phyloP scores from a whole-genome alignment of 2,888 invertebrate genomes.

The Drosophila maculinotata region DNA sequence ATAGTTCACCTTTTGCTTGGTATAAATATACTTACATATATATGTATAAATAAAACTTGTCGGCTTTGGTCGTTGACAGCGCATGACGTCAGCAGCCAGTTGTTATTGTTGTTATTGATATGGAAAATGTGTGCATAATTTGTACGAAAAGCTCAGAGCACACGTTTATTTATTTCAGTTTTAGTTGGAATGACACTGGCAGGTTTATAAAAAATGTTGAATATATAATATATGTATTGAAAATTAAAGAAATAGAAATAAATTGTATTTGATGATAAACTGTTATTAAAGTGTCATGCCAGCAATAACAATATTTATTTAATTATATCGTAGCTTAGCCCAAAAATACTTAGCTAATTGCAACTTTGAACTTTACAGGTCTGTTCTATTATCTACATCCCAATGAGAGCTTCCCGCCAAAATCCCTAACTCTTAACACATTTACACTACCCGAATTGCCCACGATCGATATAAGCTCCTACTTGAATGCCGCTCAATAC shows the following conservation, averaged over 20 bases:
- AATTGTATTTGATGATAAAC: too few relatives aligned
- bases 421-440: slow-evolving; percentile 76
- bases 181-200: slow-evolving; percentile 26
- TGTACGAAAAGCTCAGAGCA: slow-evolving; percentile 3
- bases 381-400: slow-evolving; percentile 84
- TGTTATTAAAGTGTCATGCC: slow-evolving; percentile 6
- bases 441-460: slow-evolving; percentile 80
- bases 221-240: too few relatives aligned
- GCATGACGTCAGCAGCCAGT: slow-evolving; percentile 49
- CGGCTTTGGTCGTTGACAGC: slow-evolving; percentile 33
- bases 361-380: slow-evolving; percentile 75
- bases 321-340: too few relatives aligned
- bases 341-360: slow-evolving; percentile 41
- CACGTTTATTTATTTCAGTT: slow-evolving; percentile 38
- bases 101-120: slow-evolving; percentile 27
- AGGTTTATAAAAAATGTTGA: background rate
- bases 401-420: slow-evolving; percentile 83
- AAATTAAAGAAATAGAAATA: too few relatives aligned
- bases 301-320: background rate
- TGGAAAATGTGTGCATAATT: slow-evolving; percentile 21
- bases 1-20: slow-evolving; percentile 46
- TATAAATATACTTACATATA: slow-evolving; percentile 36
- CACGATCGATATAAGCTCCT: slow-evolving; percentile 77
- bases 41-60: slow-evolving; percentile 44
- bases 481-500: slow-evolving; percentile 75